phyloP scores from a whole-genome alignment of 1,140 invertebrate genomes.

The Steinernema khuongi region DNA sequence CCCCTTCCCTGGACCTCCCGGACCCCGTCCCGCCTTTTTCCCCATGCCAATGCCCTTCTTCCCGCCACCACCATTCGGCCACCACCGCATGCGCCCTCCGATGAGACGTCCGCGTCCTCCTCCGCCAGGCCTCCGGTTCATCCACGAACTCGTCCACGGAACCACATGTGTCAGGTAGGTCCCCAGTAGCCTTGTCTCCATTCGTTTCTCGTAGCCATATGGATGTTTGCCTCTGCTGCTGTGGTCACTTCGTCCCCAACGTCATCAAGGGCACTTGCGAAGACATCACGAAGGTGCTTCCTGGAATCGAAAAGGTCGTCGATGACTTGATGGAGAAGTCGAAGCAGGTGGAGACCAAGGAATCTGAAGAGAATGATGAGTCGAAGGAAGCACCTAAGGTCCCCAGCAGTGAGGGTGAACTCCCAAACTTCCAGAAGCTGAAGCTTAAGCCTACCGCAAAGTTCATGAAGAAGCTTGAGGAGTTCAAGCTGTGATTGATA shows the following conservation, averaged over 20 bases:
- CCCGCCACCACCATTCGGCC: constrained; percentile 11
- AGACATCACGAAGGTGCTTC: constrained; percentile 26
- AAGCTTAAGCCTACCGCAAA: constrained; percentile 4
- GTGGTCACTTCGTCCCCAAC: constrained; percentile 31
- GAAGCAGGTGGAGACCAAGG: neutral
- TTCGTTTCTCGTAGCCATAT: constrained; percentile 24
- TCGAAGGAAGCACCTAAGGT: neutral
- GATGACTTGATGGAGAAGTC: constrained; percentile 15
- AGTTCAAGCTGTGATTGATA: neutral
- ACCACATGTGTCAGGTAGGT: constrained; percentile 28
- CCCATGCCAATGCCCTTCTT: no score
- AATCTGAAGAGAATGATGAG: neutral
- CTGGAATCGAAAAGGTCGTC: constrained; percentile 29
- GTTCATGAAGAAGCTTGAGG: neutral
- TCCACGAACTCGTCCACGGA: constrained; percentile 24
- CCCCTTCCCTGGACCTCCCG: no score
- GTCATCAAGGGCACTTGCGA: constrained; percentile 28
- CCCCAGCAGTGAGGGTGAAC: neutral
- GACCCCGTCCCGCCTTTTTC: constrained; percentile 15
- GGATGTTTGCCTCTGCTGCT: constrained; percentile 33
- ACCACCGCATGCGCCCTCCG: neutral
- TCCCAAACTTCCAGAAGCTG: neutral
- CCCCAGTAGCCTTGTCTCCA: neutral
- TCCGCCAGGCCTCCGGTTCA: constrained; percentile 14
- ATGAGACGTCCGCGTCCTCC: constrained; percentile 15